These are phyloP conservation scores for Malurus elegans DNA, from an alignment of 2,113 vertebrate genomes.

Conservation along the genomic window DNA sequence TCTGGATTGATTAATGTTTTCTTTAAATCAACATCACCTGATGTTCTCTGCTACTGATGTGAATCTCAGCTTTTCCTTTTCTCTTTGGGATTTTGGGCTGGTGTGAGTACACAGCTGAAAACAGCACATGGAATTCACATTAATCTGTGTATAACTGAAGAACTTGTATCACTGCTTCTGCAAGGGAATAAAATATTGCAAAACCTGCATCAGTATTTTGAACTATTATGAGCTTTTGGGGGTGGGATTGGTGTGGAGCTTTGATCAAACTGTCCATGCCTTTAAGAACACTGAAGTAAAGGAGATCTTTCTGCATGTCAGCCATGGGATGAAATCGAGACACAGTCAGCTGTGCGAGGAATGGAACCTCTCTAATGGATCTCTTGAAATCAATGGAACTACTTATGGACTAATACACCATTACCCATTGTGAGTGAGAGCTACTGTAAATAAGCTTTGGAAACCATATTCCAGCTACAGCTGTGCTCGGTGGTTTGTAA, in stretches of 20 bases:
- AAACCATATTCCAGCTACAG: not conserved
- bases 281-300: not conserved
- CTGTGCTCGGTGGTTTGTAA: not conserved
- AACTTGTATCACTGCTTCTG: not conserved
- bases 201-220: not conserved
- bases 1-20: conserved; percentile 60
- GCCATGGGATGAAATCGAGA: not conserved
- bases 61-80: conserved; percentile 32
- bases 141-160: not conserved
- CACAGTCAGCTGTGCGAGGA: not conserved
- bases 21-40: conserved; percentile 59
- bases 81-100: not conserved
- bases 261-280: not conserved
- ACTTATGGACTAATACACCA: not conserved
- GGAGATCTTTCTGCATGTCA: not conserved
- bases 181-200: not conserved
- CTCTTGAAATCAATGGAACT: conserved; percentile 20
- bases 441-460: conserved; percentile 32
- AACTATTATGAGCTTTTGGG: not conserved
- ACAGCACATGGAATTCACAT: not conserved
- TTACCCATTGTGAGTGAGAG: not conserved
- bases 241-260: not conserved
- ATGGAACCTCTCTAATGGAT: not conserved
- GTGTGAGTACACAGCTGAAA: not conserved
- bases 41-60: conserved; percentile 38